Conservation (phyloP, 2,797 vertebrate species). For the Rhinoraja longicauda region DNA sequence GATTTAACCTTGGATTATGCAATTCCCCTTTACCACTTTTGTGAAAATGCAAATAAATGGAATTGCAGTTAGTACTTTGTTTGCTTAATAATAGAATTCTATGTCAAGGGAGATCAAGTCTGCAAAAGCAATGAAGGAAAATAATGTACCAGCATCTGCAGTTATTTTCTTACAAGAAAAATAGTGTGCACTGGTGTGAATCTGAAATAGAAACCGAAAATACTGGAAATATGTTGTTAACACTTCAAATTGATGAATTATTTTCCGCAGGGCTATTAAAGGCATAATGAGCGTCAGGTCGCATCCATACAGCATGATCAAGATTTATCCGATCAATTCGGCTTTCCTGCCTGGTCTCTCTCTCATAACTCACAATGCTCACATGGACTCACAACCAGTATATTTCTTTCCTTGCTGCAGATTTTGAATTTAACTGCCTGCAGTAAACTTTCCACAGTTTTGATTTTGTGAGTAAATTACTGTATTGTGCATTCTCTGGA, state of each 20-base stretch:
- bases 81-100: neutral
- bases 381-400: too few species aligned
- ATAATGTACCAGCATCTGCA: too few species aligned
- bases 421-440: too few species aligned
- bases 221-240: too few species aligned
- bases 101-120: neutral
- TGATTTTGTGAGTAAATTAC: neutral
- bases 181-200: too few species aligned
- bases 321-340: too few species aligned
- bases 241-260: too few species aligned
- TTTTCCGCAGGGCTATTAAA: neutral
- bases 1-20: neutral
- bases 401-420: neutral
- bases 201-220: too few species aligned
- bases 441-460: neutral
- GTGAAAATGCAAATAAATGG: slow-evolving; percentile 18
- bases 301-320: neutral
- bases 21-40: neutral
- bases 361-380: too few species aligned
- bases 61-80: neutral
- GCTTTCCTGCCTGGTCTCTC: too few species aligned
- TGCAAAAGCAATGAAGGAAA: neutral
- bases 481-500: neutral
- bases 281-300: neutral
- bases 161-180: too few species aligned